These are phyloP conservation scores for Lepilemur ruficaudatus DNA, from an alignment of 2,797 vertebrate species.

Conservation along the genomic window DNA sequence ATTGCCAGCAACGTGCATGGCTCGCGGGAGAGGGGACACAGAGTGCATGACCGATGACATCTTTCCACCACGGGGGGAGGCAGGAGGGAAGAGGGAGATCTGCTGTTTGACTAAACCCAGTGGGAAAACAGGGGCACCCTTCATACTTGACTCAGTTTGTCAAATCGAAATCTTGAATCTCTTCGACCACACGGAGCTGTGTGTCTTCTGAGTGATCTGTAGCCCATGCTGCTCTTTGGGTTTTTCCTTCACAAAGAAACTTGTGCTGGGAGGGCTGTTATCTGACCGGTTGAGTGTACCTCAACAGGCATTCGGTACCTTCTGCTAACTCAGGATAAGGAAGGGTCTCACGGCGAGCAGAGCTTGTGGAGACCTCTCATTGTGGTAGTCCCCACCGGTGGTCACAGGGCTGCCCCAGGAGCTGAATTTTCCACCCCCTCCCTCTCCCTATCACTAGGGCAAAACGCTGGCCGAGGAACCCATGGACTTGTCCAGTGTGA, in stretches of 20 bases:
- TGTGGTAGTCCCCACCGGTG: fast-evolving
- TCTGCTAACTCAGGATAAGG: neutral
- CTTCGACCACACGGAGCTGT: fast-evolving
- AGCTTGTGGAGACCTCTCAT: neutral
- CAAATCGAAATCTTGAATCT: neutral
- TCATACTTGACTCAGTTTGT: neutral
- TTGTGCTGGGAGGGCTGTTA: fast-evolving
- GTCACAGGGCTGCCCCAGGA: fast-evolving
- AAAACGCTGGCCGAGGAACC: neutral
- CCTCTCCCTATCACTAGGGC: fast-evolving
- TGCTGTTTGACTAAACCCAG: too few species aligned
- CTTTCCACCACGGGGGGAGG: neutral
- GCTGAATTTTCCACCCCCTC: neutral
- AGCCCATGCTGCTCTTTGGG: fast-evolving
- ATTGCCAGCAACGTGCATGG: neutral
- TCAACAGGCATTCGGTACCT: fast-evolving
- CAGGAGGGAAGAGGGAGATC: neutral
- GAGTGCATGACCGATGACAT: neutral
- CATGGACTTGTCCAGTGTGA: too few species aligned
- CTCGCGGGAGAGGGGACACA: neutral
- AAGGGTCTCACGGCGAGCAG: fast-evolving
- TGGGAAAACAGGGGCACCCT: neutral
- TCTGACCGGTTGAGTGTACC: fast-evolving
- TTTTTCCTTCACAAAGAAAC: neutral
- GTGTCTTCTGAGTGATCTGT: neutral